Percentiles rank a stretch among this genome's conserved stretches.
Evolutionary conservation across 2,888 invertebrate genomes (phyloP).

Genomic region (Philereme transversata): DNA sequence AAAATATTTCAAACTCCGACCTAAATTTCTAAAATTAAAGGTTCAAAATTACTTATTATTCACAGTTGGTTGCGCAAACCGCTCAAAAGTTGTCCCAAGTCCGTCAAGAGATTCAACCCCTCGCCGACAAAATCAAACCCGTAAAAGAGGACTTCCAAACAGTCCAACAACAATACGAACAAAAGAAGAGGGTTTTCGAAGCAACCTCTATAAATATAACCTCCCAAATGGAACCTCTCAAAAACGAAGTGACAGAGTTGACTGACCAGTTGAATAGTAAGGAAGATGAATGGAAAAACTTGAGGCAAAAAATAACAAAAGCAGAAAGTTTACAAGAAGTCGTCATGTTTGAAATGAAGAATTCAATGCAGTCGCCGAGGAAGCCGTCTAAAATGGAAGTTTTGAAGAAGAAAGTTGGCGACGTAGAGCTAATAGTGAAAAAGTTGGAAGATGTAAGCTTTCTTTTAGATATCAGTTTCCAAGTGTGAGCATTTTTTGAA

Average conservation of each 20-base stretch:
- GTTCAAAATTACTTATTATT: constrained; percentile 37
- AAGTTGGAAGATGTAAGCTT: constrained; percentile 70
- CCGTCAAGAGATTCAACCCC: constrained; percentile 75
- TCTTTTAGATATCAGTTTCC: no score
- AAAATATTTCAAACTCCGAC: constrained; percentile 7
- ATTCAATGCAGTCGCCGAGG: constrained; percentile 78
- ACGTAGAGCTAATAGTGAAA: constrained; percentile 83
- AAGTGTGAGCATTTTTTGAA: no score
- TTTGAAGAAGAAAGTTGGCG: constrained; percentile 84
- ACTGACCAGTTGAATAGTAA: constrained; percentile 78
- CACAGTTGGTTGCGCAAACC: constrained; percentile 85
- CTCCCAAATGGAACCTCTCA: constrained; percentile 83
- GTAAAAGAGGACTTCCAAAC: constrained; percentile 87
- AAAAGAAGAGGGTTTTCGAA: constrained; percentile 87
- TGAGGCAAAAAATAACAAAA: constrained; percentile 81
- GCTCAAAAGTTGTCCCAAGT: constrained; percentile 80
- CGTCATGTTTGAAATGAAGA: constrained; percentile 79
- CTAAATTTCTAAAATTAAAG: constrained; percentile 12
- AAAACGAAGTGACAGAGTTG: constrained; percentile 79
- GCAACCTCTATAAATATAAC: constrained; percentile 84
- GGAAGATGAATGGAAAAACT: constrained; percentile 82
- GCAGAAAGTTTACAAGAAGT: constrained; percentile 81
- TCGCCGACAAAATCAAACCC: constrained; percentile 84
- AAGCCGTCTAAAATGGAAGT: constrained; percentile 85
- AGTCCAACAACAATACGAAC: constrained; percentile 86